These are phyloP conservation scores for Benthosema pterotum DNA, from an alignment of 2,797 vertebrate species.

Conservation along the genomic window DNA sequence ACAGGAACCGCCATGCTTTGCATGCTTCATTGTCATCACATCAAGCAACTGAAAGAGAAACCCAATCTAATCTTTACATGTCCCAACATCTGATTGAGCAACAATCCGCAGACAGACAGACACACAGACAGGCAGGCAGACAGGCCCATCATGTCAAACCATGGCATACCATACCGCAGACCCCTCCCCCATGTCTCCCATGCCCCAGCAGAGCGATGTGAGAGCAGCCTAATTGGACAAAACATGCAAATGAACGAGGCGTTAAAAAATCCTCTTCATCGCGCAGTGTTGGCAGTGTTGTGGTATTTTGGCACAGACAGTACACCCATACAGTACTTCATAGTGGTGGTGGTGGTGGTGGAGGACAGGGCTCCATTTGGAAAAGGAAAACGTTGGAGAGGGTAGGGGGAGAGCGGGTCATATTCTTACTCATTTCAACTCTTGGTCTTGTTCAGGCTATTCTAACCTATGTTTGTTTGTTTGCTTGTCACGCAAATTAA, in stretches of 20 bases:
- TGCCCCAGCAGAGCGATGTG: conserved; percentile 43
- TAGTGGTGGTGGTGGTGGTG: conserved; percentile 24
- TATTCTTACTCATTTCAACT: too few species aligned
- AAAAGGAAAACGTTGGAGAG: too few species aligned
- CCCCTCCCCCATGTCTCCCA: background rate
- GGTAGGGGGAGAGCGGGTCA: too few species aligned
- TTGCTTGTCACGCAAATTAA: too few species aligned
- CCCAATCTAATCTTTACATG: conserved; percentile 25
- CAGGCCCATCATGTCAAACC: conserved; percentile 10
- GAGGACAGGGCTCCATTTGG: too few species aligned
- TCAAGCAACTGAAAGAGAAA: conserved; percentile 12
- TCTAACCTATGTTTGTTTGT: too few species aligned
- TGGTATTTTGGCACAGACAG: conserved; percentile 50
- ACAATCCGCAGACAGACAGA: too few species aligned
- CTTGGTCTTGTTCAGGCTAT: too few species aligned
- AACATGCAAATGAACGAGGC: conserved; percentile 68
- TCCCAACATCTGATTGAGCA: conserved; percentile 12
- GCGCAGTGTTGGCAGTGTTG: conserved; percentile 27
- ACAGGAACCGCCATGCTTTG: background rate
- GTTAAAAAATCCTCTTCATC: conserved; percentile 65
- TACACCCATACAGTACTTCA: conserved; percentile 30
- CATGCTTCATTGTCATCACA: background rate
- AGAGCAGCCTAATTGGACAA: conserved; percentile 59
- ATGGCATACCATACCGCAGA: too few species aligned
- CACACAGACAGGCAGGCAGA: too few species aligned